A percentile compares a stretch with the other conserved stretches of the same genome.
These are phyloP conservation scores for Acleris cristana DNA, from an alignment of 2,888 invertebrate species.

Conservation along the genomic window DNA sequence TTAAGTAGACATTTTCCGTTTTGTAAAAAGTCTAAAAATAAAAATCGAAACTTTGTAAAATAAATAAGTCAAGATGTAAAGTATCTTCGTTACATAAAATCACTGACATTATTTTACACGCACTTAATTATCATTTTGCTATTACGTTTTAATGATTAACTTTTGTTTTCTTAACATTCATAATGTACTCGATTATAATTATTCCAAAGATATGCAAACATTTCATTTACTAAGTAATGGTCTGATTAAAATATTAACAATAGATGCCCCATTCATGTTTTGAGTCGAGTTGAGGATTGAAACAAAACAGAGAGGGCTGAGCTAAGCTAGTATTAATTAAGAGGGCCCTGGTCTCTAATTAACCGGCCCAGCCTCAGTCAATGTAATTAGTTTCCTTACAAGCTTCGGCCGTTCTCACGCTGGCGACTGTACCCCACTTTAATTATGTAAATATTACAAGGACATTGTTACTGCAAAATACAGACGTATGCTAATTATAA, in stretches of 20 bases:
- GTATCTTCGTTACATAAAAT: too few relatives aligned
- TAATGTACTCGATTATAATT: neutral
- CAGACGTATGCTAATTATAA: neutral
- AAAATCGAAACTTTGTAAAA: too few relatives aligned
- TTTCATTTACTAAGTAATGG: conserved; percentile 33
- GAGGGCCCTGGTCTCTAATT: conserved; percentile 82
- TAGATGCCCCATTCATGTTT: conserved; percentile 62
- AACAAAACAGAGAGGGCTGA: conserved; percentile 76
- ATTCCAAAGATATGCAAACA: conserved; percentile 29
- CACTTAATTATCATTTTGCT: too few relatives aligned
- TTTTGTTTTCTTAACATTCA: too few relatives aligned
- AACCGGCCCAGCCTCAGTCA: conserved; percentile 80
- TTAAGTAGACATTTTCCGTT: too few relatives aligned
- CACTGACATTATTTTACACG: too few relatives aligned
- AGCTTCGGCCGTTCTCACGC: conserved; percentile 73
- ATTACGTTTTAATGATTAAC: too few relatives aligned
- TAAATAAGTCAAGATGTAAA: too few relatives aligned
- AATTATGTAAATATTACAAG: conserved; percentile 63
- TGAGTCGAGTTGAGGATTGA: conserved; percentile 77
- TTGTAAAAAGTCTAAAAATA: too few relatives aligned
- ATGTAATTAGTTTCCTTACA: conserved; percentile 80
- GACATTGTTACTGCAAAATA: conserved; percentile 28
- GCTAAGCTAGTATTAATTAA: conserved; percentile 81
- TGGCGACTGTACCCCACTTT: conserved; percentile 69
- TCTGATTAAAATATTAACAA: conserved; percentile 55